These are phyloP conservation scores for Chloroceryle inda DNA, from an alignment of 2,797 vertebrate species.

Conservation along the genomic window DNA sequence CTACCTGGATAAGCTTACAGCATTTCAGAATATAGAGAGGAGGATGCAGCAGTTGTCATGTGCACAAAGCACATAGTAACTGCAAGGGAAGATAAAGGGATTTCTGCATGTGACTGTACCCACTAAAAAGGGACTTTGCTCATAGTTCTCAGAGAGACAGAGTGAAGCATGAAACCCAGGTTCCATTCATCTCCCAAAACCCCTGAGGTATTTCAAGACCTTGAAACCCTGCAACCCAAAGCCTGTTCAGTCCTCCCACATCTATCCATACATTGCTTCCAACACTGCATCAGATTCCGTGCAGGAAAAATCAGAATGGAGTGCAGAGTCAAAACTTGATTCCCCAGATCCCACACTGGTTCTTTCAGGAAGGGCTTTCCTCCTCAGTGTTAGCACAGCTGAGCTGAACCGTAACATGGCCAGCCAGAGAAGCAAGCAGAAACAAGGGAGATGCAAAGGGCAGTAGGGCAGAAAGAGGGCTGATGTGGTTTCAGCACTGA, in stretches of 20 bases:
- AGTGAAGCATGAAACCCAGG: background rate
- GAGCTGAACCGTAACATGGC: background rate
- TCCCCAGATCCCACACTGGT: background rate
- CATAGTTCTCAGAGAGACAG: background rate
- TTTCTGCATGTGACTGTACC: background rate
- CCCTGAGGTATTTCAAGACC: background rate
- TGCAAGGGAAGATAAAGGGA: background rate
- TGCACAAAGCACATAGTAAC: background rate
- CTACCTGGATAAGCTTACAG: background rate
- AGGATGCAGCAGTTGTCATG: background rate
- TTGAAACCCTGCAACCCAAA: background rate
- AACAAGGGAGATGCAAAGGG: background rate
- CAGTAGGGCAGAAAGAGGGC: background rate
- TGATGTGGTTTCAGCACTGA: background rate
- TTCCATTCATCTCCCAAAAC: background rate
- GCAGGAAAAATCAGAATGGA: background rate
- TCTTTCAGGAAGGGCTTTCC: background rate
- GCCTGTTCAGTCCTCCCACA: background rate
- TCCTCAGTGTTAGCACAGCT: background rate
- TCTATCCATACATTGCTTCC: background rate
- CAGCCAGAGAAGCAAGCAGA: background rate
- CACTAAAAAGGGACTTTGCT: background rate
- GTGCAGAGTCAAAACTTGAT: background rate
- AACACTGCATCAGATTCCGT: background rate
- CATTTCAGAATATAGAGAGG: background rate